Conservation (phyloP, 2,797 vertebrate species). For the Argentina silus region DNA sequence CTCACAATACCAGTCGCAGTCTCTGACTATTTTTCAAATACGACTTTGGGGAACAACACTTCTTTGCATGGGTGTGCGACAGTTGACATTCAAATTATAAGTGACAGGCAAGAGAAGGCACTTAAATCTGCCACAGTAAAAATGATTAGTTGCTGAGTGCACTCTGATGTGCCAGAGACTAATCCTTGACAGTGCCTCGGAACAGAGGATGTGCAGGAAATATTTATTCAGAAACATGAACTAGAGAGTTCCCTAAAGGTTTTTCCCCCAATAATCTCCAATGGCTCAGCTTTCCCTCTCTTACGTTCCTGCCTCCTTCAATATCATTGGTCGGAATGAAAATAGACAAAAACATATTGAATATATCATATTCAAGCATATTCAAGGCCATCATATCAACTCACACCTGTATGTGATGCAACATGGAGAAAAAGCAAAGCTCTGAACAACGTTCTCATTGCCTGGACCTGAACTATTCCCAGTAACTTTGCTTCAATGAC, state of each 20-base stretch:
- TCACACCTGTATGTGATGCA: conserved; percentile 22
- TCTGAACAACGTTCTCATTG: conserved; percentile 11
- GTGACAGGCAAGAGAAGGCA: conserved; percentile 43
- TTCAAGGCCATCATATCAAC: not conserved
- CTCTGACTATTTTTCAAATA: conserved; percentile 26
- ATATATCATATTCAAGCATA: too few relatives aligned
- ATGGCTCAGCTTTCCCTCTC: not conserved
- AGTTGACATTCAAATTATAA: conserved; percentile 57
- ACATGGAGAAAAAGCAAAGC: conserved; percentile 21
- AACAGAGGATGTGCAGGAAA: conserved; percentile 33
- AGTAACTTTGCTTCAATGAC: conserved; percentile 45
- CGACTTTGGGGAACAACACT: conserved; percentile 37
- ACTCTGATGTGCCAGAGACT: conserved; percentile 52
- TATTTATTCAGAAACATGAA: conserved; percentile 40
- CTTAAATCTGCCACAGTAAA: conserved; percentile 57
- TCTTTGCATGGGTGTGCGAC: conserved; percentile 29
- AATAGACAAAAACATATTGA: not conserved
- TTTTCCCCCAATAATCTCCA: conserved; percentile 4
- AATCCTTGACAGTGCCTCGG: conserved; percentile 47
- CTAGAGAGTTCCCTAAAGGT: conserved; percentile 8
- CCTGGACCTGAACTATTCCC: conserved; percentile 1
- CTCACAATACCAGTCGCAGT: conserved; percentile 15
- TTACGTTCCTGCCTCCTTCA: not conserved
- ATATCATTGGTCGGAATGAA: not conserved
- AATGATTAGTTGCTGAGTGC: conserved; percentile 60